Conservation (phyloP, 1,140 invertebrate genomes). For the Coelopa frigida region DNA sequence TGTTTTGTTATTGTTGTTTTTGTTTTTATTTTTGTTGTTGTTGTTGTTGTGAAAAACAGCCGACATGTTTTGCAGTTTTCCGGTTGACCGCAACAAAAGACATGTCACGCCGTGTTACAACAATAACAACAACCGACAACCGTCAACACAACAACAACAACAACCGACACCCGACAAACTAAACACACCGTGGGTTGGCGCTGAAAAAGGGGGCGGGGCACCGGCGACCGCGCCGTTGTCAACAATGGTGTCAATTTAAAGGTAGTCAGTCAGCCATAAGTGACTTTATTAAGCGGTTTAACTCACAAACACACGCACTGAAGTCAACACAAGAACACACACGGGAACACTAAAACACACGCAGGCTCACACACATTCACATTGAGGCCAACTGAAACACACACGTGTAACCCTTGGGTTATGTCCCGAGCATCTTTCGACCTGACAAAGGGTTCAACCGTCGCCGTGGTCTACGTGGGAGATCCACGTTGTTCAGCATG, state of each 20-base stretch:
- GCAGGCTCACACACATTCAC: no score
- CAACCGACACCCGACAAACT: slow-evolving; percentile 18
- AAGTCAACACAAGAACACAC: no score
- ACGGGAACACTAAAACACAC: no score
- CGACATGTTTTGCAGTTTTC: slow-evolving; percentile 43
- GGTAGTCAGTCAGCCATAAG: slow-evolving; percentile 36
- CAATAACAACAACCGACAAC: slow-evolving; percentile 17
- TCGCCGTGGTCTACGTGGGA: no score
- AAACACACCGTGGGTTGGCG: slow-evolving; percentile 2
- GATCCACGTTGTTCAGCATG: no score
- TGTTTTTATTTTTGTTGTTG: neutral
- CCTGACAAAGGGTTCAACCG: no score
- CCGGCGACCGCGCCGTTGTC: slow-evolving; percentile 6
- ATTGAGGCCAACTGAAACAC: no score
- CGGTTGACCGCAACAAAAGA: slow-evolving; percentile 45
- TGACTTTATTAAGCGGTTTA: slow-evolving; percentile 45
- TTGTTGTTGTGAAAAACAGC: slow-evolving; percentile 9
- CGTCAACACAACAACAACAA: slow-evolving; percentile 17
- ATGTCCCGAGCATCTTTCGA: no score
- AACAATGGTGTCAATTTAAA: slow-evolving; percentile 38
- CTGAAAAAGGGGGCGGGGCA: slow-evolving; percentile 1
- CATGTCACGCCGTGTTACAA: slow-evolving; percentile 38
- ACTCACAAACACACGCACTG: no score
- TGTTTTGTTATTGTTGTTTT: neutral
- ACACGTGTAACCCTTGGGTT: no score